Evolutionary conservation across 2,113 vertebrate genomes (phyloP).

Genomic region (Syngnathus floridae): DNA sequence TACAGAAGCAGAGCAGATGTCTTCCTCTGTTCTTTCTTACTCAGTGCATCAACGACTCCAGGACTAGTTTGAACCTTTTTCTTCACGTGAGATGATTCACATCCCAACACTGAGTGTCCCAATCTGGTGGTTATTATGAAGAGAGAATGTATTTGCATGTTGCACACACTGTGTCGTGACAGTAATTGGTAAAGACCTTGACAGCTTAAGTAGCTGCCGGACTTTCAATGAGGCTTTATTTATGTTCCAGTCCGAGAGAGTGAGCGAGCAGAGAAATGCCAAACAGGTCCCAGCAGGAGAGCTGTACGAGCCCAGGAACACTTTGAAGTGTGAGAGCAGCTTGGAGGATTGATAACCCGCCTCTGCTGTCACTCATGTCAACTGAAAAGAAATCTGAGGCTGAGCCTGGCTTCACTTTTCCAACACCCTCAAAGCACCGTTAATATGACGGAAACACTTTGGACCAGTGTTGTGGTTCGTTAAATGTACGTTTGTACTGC

Average conservation of each 20-base stretch:
- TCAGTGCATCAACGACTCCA: neutral
- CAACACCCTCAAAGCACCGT: constrained; percentile 41
- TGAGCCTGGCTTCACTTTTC: constrained; percentile 58
- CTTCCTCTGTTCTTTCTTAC: constrained; percentile 16
- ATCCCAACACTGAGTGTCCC: neutral
- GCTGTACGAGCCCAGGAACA: constrained; percentile 49
- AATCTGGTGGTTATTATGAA: constrained; percentile 57
- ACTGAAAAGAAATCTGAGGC: constrained; percentile 42
- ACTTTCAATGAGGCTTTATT: constrained; percentile 75
- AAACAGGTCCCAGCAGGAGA: constrained; percentile 62
- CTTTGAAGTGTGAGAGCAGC: constrained; percentile 69
- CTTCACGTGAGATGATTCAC: neutral
- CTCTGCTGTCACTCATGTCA: constrained; percentile 71
- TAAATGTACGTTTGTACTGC: constrained; percentile 20
- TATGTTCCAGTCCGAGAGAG: constrained; percentile 70
- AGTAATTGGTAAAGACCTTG: constrained; percentile 78
- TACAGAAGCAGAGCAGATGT: constrained; percentile 37
- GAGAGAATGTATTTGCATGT: constrained; percentile 57
- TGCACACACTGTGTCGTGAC: constrained; percentile 57
- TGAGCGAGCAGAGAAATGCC: constrained; percentile 66
- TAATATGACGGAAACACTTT: constrained; percentile 39
- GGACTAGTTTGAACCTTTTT: neutral
- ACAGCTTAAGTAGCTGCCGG: constrained; percentile 74
- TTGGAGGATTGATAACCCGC: constrained; percentile 70
- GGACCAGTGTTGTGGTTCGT: constrained; percentile 28